These are phyloP conservation scores for Mizuhopecten yessoensis DNA, from an alignment of 1,140 invertebrate genomes.

Conservation along the genomic window DNA sequence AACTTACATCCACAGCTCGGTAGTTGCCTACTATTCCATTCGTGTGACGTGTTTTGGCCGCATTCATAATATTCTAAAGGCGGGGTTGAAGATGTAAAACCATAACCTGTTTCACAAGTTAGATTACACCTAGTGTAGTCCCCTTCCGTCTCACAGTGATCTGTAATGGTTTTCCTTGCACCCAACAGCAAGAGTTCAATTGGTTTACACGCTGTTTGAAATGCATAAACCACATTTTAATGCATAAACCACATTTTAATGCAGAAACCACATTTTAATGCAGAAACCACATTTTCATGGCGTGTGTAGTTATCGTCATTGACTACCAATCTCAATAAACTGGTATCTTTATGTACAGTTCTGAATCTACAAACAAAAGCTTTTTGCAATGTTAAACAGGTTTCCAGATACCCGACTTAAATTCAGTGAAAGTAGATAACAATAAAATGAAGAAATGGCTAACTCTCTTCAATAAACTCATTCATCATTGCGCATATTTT, in stretches of 20 bases:
- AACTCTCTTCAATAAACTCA: too few relatives aligned
- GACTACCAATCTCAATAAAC: too few relatives aligned
- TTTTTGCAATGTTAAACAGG: too few relatives aligned
- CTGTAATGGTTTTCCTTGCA: background rate
- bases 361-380: too few relatives aligned
- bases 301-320: too few relatives aligned
- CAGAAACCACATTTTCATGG: background rate
- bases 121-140: background rate
- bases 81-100: background rate
- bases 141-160: background rate
- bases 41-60: background rate
- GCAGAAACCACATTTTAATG: background rate
- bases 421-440: too few relatives aligned
- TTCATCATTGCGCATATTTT: too few relatives aligned
- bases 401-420: too few relatives aligned
- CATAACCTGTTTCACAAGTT: background rate
- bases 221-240: background rate
- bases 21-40: background rate
- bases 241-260: background rate
- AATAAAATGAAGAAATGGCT: too few relatives aligned
- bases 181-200: background rate
- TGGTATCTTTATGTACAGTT: too few relatives aligned
- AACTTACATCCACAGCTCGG: constrained; percentile 18
- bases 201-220: background rate
- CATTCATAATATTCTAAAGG: constrained; percentile 3